A percentile compares a stretch with the other conserved stretches of the same genome.
Evolutionary conservation across 1,140 invertebrate species (phyloP).

Genomic region (Probaryconus sp.): DNA sequence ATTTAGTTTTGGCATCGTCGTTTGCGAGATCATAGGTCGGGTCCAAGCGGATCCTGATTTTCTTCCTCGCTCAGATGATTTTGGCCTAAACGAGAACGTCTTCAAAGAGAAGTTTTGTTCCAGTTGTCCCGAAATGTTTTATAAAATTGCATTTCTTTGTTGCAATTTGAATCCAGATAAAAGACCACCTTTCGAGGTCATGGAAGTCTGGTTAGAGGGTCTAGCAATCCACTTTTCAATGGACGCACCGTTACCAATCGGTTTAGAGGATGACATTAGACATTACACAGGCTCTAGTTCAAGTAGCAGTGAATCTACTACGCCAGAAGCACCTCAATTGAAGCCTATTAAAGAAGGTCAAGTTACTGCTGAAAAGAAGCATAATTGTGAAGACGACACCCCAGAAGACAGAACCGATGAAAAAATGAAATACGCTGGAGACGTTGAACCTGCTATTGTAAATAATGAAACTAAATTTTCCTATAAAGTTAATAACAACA

Average conservation of each 20-base stretch:
- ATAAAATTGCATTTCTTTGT: slow-evolving; percentile 91
- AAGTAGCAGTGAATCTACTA: slow-evolving; percentile 81
- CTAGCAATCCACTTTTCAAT: slow-evolving; percentile 85
- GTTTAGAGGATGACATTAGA: slow-evolving; percentile 86
- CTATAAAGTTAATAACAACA: slow-evolving; percentile 43
- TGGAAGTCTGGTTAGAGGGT: slow-evolving; percentile 89
- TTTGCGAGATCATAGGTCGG: slow-evolving; percentile 97
- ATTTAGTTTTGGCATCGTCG: slow-evolving; percentile 97
- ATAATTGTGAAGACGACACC: slow-evolving; percentile 67
- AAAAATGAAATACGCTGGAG: slow-evolving; percentile 16
- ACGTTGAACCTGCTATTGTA: neutral
- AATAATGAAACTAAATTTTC: slow-evolving; percentile 31
- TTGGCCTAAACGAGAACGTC: slow-evolving; percentile 91
- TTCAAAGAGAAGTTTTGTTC: slow-evolving; percentile 93
- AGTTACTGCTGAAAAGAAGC: slow-evolving; percentile 74
- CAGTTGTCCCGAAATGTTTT: slow-evolving; percentile 92
- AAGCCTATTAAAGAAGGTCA: slow-evolving; percentile 78
- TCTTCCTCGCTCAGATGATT: slow-evolving; percentile 92
- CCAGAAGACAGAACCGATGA: neutral
- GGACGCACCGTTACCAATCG: slow-evolving; percentile 81
- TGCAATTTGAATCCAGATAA: slow-evolving; percentile 93
- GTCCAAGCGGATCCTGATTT: slow-evolving; percentile 96
- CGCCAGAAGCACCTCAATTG: slow-evolving; percentile 78
- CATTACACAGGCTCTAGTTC: slow-evolving; percentile 83
- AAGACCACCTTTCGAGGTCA: slow-evolving; percentile 91